Conservation (phyloP, 2,797 vertebrate genomes). For the Lacerta bilineata region DNA sequence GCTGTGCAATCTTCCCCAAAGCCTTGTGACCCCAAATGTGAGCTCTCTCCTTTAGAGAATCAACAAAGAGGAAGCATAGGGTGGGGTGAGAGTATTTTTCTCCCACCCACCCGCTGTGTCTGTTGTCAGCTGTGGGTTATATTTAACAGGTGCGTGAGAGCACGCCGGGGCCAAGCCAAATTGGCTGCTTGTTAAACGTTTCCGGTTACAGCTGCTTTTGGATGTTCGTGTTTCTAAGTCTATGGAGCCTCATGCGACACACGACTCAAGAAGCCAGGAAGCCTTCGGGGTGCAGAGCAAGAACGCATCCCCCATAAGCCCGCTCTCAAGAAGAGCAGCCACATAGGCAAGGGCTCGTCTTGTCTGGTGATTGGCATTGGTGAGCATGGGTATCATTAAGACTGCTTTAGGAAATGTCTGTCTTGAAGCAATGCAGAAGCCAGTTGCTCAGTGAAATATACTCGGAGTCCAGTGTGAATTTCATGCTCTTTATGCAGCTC, state of each 20-base stretch:
- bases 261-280: not conserved
- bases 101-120: conserved; percentile 33
- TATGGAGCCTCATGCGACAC: not conserved
- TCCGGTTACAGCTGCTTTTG: conserved; percentile 33
- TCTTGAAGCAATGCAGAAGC: no score
- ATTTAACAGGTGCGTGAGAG: conserved; percentile 34
- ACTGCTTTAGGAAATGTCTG: no score
- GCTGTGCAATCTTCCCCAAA: not conserved
- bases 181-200: conserved; percentile 29
- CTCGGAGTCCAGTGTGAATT: no score
- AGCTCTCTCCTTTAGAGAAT: not conserved
- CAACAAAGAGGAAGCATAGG: not conserved
- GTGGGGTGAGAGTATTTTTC: not conserved
- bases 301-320: not conserved
- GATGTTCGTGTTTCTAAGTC: not conserved
- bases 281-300: not conserved
- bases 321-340: not conserved
- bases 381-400: not conserved
- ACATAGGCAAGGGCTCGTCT: not conserved
- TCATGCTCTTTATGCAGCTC: no score
- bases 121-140: not conserved
- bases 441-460: no score
- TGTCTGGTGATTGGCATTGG: not conserved
- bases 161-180: not conserved
- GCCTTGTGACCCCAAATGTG: not conserved